Evolutionary conservation across 2,888 invertebrate species (phyloP).

Genomic region (Macrophya alboannulata): DNA sequence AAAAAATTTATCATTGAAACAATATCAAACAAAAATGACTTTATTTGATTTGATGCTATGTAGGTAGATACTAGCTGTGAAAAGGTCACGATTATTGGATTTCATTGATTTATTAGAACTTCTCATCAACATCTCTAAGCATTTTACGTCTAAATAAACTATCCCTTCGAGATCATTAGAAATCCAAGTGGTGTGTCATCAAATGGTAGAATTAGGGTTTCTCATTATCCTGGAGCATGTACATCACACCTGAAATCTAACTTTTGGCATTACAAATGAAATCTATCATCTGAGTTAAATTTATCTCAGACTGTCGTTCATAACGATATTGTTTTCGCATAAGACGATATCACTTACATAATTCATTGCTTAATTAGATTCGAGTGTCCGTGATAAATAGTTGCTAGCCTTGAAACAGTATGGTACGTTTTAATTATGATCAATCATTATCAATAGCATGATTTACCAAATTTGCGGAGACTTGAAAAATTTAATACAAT

Average conservation of each 20-base stretch:
- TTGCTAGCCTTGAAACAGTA: neutral
- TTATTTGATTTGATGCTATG: no score
- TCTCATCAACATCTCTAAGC: no score
- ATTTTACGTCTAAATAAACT: no score
- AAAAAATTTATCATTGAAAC: no score
- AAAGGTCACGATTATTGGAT: no score
- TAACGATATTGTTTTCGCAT: neutral
- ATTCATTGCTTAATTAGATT: neutral
- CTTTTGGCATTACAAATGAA: neutral
- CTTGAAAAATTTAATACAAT: neutral
- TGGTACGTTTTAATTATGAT: slow-evolving; percentile 2
- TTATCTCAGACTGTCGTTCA: neutral
- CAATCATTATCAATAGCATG: slow-evolving; percentile 19
- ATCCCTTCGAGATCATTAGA: neutral
- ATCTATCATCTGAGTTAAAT: neutral
- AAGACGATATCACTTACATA: neutral
- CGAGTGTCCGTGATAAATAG: neutral
- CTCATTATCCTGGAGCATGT: neutral
- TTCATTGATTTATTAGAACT: no score
- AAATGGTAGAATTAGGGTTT: neutral
- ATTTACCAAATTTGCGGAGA: neutral
- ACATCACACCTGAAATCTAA: neutral
- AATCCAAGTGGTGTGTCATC: neutral
- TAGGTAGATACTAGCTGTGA: no score
- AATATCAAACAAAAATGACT: no score